A percentile compares a stretch with the other conserved stretches of the same genome.
These are phyloP conservation scores for Crenuchus spilurus DNA, from an alignment of 2,797 vertebrate genomes.

Conservation along the genomic window DNA sequence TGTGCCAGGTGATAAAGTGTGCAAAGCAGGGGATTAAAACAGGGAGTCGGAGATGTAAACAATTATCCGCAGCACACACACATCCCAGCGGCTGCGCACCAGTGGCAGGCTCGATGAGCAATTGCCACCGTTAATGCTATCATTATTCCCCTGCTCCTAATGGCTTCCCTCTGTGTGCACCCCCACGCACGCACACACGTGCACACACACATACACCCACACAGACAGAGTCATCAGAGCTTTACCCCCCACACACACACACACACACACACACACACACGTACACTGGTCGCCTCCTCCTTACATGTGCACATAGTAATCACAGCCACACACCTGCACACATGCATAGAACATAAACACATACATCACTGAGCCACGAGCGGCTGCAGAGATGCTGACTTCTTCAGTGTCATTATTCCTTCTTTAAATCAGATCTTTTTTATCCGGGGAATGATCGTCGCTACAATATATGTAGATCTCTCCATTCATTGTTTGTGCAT, in stretches of 20 bases:
- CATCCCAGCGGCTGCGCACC: constrained; percentile 51
- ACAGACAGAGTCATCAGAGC: constrained; percentile 12
- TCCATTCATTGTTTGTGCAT: too few species aligned
- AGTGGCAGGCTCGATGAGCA: constrained; percentile 55
- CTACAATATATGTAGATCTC: too few species aligned
- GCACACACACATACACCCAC: constrained; percentile 28
- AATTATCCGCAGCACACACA: constrained; percentile 53
- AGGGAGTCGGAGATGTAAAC: constrained; percentile 58
- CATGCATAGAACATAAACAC: constrained; percentile 19
- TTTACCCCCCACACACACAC: constrained; percentile 18
- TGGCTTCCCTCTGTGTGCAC: constrained; percentile 46
- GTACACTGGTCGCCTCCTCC: neutral
- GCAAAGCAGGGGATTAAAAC: constrained; percentile 56
- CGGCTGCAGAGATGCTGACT: constrained; percentile 34
- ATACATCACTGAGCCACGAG: constrained; percentile 25
- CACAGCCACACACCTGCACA: constrained; percentile 19
- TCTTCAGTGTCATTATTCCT: constrained; percentile 28
- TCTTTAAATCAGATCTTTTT: neutral
- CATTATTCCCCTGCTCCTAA: constrained; percentile 60
- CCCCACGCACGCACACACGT: constrained; percentile 13
- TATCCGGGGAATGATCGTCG: too few species aligned
- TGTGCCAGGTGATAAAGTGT: constrained; percentile 56
- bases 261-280: constrained; percentile 6
- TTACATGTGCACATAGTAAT: neutral
- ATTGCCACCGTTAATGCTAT: constrained; percentile 55